These are phyloP conservation scores for Oligia strigilis DNA, from an alignment of 2,888 invertebrate species.

Conservation along the genomic window DNA sequence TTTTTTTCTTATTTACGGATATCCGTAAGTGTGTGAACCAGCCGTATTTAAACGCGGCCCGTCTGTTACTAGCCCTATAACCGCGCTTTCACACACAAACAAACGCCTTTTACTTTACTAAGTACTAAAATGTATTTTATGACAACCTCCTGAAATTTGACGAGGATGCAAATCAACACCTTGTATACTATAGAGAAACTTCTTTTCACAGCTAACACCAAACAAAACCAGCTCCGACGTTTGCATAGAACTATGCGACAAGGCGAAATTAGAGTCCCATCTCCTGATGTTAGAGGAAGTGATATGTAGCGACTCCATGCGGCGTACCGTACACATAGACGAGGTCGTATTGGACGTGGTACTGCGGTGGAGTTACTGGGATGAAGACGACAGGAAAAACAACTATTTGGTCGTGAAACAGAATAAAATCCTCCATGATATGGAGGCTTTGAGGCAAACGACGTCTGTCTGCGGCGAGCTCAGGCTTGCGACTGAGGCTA, in stretches of 20 bases:
- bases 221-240: constrained; percentile 94
- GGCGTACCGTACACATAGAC: constrained; percentile 94
- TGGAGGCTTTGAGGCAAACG: constrained; percentile 90
- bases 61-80: too few relatives aligned
- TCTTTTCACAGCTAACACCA: constrained; percentile 92
- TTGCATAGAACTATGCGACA: constrained; percentile 93
- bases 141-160: too few relatives aligned
- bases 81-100: too few relatives aligned
- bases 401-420: constrained; percentile 94
- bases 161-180: too few relatives aligned
- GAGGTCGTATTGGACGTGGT: constrained; percentile 93
- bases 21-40: too few relatives aligned
- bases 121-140: too few relatives aligned
- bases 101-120: too few relatives aligned
- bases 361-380: constrained; percentile 97
- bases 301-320: constrained; percentile 93
- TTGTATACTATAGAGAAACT: neutral
- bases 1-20: too few relatives aligned
- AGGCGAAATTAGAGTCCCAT: constrained; percentile 92
- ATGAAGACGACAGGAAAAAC: constrained; percentile 95
- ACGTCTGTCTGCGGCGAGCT: constrained; percentile 94
- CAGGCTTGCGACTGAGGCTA: constrained; percentile 94
- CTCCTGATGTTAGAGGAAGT: constrained; percentile 95
- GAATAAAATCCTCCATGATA: constrained; percentile 85
- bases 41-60: too few relatives aligned